These are phyloP conservation scores for Chamaedrilus cognettii DNA, from an alignment of 2,888 invertebrate species.

Conservation along the genomic window DNA sequence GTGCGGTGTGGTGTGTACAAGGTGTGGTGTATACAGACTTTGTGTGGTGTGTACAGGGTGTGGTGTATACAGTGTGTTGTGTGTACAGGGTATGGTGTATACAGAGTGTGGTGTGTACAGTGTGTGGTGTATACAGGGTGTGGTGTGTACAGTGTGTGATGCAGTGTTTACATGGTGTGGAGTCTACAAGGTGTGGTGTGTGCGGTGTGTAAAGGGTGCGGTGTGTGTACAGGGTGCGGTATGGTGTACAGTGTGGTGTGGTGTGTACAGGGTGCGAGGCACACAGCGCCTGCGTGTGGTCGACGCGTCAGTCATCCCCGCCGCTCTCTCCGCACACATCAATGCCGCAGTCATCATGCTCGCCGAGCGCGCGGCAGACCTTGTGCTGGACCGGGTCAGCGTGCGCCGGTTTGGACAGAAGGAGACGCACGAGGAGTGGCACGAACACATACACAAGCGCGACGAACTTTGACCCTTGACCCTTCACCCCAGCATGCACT, in stretches of 20 bases:
- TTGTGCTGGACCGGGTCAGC: conserved; percentile 64
- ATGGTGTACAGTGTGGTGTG: not conserved
- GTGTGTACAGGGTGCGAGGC: conserved; percentile 61
- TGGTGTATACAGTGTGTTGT: too few relatives aligned
- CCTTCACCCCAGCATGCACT: too few relatives aligned
- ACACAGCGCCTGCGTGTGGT: conserved; percentile 77
- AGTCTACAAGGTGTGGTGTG: not conserved
- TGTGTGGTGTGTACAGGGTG: too few relatives aligned
- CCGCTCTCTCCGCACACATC: conserved; percentile 85
- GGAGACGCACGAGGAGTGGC: conserved; percentile 23
- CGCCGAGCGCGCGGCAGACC: conserved; percentile 83
- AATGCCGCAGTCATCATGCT: conserved; percentile 93
- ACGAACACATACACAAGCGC: conserved; percentile 27
- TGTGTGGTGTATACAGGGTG: too few relatives aligned
- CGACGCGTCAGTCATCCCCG: conserved; percentile 88
- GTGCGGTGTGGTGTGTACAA: too few relatives aligned
- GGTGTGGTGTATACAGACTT: too few relatives aligned
- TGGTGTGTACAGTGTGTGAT: too few relatives aligned
- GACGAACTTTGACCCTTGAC: conserved; percentile 25
- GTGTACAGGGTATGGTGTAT: too few relatives aligned
- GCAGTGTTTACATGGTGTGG: not conserved
- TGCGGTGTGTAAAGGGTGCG: not conserved
- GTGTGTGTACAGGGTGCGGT: too few relatives aligned
- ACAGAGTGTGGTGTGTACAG: too few relatives aligned
- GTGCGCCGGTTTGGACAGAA: conserved; percentile 22